Conservation (phyloP, 2,113 vertebrate species). For the Myotis brandtii region DNA sequence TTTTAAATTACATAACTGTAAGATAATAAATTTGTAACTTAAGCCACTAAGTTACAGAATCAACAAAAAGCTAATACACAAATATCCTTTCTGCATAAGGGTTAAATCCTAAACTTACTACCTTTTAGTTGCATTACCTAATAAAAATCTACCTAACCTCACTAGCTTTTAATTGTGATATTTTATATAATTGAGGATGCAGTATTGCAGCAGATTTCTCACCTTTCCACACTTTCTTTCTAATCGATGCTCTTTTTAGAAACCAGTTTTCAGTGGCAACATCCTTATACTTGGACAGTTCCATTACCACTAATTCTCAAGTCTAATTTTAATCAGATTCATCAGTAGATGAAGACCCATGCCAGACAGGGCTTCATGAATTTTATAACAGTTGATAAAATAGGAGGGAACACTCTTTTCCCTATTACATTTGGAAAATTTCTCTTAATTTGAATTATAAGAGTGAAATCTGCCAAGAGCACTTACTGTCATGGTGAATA, state of each 20-base stretch:
- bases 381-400: constrained; percentile 50
- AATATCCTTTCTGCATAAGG: not conserved
- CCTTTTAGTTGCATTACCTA: constrained; percentile 39
- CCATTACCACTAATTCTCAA: constrained; percentile 23
- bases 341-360: not conserved
- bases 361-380: constrained; percentile 17
- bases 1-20: not conserved
- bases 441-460: constrained; percentile 28
- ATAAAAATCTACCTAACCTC: not conserved
- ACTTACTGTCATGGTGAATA: not conserved
- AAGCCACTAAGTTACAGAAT: not conserved
- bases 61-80: not conserved
- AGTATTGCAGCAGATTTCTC: not conserved
- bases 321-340: constrained; percentile 62
- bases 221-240: not conserved
- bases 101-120: not conserved
- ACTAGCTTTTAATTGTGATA: constrained; percentile 31
- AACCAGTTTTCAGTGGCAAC: constrained; percentile 21
- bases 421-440: not conserved
- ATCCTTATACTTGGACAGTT: not conserved
- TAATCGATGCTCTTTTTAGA: constrained; percentile 5
- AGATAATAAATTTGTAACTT: not conserved
- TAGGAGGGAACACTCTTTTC: not conserved
- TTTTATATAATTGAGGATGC: not conserved
- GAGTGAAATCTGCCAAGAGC: not conserved